Base-by-base conservation (phyloP, 2,113 vertebrate species). In the Ornithorhynchus anatinus region DNA sequence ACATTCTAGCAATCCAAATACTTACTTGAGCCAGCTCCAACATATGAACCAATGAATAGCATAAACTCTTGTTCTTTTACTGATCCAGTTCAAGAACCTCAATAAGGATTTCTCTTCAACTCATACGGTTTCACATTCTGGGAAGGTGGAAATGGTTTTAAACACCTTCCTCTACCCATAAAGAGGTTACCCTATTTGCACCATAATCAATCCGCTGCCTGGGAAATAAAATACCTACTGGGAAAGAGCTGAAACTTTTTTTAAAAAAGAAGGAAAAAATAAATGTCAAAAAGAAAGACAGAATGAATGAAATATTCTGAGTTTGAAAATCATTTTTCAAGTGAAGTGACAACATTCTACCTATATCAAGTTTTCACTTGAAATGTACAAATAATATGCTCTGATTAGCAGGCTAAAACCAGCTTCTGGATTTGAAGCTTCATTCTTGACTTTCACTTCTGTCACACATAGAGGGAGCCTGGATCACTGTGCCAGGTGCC, bases 281-380 rank as follows among this genome's bases (percentile, higher is more conserved):
- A 39, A 63, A 61, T 61, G 83, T 84, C 61, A 22, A 13, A 70
- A 77, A 85, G 81, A 70, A 77, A 85, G 81, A 52, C 17, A 75
- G 57, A 72, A 84, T 52, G 59, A 72, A 77, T 5, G 57, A 48
- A 72, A 64, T n/a, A n/a, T n/a, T n/a, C n/a, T n/a, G 59, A 15
- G 15, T 47, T 72, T 72, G 22, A 69, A 80, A 75, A 72, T 81
- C 36, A 68, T 47, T 75, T 68, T 61, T n/a, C 64, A 64, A 79
- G 59, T 53, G 44, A 64, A 79, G 59, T 53, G 44, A 73, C 60
- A 81, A 79, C 58, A 59, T 37, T 58, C 50, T 77, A 23, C 54
- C 54, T 58, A 33, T 23, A 52, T 70, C 29, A 50, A 82, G 57
- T 23, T 73, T 84, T 78, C 27, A 65, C 65, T 53, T 72, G 56